Percentiles rank a stretch among this genome's conserved stretches.
phyloP scores from a whole-genome alignment of 1,140 invertebrate species.

The Gonioctena quinquepunctata region DNA sequence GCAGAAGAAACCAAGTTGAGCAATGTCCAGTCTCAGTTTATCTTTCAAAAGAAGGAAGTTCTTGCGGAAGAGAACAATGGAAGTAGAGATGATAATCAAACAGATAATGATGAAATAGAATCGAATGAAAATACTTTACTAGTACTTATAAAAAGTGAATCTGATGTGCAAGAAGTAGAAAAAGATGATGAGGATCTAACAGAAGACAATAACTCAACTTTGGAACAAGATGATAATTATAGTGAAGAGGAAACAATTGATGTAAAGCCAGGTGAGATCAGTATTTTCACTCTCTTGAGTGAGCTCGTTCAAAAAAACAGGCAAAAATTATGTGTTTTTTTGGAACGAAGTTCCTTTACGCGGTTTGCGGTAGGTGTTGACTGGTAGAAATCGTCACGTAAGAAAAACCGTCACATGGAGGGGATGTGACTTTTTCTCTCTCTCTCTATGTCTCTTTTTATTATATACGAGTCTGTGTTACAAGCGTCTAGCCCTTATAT shows the following conservation, averaged over 20 bases:
- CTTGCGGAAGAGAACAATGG: neutral
- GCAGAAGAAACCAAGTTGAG: neutral
- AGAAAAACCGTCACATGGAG: too few species aligned
- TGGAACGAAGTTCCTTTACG: too few species aligned
- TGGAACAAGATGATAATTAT: neutral
- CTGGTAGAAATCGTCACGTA: too few species aligned
- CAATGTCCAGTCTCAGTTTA: neutral
- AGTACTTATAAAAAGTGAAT: neutral
- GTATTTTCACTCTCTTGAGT: too few species aligned
- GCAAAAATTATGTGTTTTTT: too few species aligned
- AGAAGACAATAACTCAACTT: too few species aligned
- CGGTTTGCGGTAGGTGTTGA: too few species aligned
- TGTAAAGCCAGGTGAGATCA: constrained; percentile 10
- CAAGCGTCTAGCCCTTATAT: too few species aligned
- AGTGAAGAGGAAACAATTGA: neutral
- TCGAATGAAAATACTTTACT: neutral
- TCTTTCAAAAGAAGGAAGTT: neutral
- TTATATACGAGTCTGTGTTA: too few species aligned
- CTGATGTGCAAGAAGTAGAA: neutral
- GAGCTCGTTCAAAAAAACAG: too few species aligned
- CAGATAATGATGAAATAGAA: neutral
- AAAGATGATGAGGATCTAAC: constrained; percentile 3
- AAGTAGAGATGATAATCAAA: neutral
- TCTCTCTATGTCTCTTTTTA: too few species aligned
- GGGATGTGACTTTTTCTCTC: too few species aligned